A percentile compares a stretch with the other conserved stretches of the same genome.
Conservation (phyloP, 2,888 invertebrate species). For the Eudasyphora cyanicolor region DNA sequence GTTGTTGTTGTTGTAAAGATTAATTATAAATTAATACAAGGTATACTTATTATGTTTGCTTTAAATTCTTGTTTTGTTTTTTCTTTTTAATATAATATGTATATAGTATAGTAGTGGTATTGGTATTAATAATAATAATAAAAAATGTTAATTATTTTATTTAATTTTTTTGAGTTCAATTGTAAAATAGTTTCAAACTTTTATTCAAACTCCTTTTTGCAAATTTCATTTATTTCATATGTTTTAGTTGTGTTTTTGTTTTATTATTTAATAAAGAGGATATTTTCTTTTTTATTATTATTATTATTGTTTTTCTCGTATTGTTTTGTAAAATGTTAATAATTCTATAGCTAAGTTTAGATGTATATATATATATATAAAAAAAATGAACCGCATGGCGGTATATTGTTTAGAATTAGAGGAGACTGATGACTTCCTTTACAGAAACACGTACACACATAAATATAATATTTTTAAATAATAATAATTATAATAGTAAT, state of each 20-base stretch:
- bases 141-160: conserved; percentile 56
- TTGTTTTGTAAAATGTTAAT: conserved; percentile 42
- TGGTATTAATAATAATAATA: conserved; percentile 42
- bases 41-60: conserved; percentile 44
- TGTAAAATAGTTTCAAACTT: conserved; percentile 66
- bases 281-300: conserved; percentile 31
- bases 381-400: conserved; percentile 63
- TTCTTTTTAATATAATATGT: conserved; percentile 19
- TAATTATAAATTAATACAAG: conserved; percentile 49
- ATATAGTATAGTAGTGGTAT: conserved; percentile 16
- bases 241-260: too few relatives aligned
- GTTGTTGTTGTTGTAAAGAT: conserved; percentile 43
- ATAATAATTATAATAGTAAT: conserved; percentile 19
- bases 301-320: conserved; percentile 43
- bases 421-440: conserved; percentile 31
- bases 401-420: conserved; percentile 57
- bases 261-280: conserved; percentile 44
- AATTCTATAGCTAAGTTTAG: conserved; percentile 14
- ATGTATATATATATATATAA: conserved; percentile 52
- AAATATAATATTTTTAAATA: conserved; percentile 23
- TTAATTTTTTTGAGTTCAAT: conserved; percentile 53
- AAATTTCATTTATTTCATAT: conserved; percentile 45
- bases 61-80: conserved; percentile 25
- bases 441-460: conserved; percentile 29
- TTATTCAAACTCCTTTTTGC: conserved; percentile 57